A percentile compares a stretch with the other conserved stretches of the same genome.
These are phyloP conservation scores for Chiridota heheva DNA, from an alignment of 35 echinoderm and acorn worm genomes.

Conservation along the genomic window DNA sequence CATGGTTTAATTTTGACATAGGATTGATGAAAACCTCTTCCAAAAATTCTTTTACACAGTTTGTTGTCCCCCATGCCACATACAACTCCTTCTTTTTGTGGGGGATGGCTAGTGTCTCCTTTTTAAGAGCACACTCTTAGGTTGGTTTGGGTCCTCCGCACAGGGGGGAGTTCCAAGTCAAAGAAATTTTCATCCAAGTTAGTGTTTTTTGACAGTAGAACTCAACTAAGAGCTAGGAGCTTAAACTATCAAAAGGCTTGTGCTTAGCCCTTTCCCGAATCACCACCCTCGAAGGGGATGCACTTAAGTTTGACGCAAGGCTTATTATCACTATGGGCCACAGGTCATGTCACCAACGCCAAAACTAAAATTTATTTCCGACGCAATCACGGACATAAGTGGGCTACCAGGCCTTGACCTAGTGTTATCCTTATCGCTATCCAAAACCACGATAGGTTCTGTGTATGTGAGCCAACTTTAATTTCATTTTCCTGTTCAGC, in stretches of 20 bases:
- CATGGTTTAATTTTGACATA: neutral
- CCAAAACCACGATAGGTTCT: too few relatives aligned
- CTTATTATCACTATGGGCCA: neutral
- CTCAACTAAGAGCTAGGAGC: too few relatives aligned
- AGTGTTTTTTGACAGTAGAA: neutral
- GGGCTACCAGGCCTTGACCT: neutral
- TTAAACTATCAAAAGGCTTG: neutral
- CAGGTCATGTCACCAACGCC: too few relatives aligned
- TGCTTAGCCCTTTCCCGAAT: neutral
- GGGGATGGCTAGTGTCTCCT: neutral
- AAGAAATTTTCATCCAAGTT: neutral
- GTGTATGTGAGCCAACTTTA: too few relatives aligned
- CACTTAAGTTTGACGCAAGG: neutral
- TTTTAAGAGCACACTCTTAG: neutral
- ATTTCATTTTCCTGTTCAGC: too few relatives aligned
- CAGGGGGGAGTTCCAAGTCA: neutral
- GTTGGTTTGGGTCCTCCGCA: neutral
- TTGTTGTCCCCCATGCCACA: neutral
- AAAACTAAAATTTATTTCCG: neutral
- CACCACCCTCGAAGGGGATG: too few relatives aligned
- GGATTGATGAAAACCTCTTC: neutral
- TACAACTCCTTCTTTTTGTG: constrained; percentile 12
- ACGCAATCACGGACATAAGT: neutral
- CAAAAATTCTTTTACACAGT: constrained; percentile 4
- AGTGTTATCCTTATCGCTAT: too few relatives aligned